Conservation (phyloP, 2,888 invertebrate genomes). For the Choristoneura rosaceana region DNA sequence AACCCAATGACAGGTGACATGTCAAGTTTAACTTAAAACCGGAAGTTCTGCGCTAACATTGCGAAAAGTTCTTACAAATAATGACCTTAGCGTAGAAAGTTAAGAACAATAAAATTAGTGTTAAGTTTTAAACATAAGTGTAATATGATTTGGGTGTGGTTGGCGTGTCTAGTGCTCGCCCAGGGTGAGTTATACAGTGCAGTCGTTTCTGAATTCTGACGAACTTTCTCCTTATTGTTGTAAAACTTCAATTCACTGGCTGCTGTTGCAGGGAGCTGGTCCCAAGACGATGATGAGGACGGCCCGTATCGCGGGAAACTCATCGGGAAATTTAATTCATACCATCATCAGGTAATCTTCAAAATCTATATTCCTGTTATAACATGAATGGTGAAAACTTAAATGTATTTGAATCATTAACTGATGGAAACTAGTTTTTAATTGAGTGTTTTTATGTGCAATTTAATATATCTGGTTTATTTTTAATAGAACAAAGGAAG, state of each 20-base stretch:
- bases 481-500: not conserved
- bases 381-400: not conserved
- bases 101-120: constrained; percentile 46
- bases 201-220: not conserved
- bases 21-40: constrained; percentile 54
- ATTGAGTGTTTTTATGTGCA: not conserved
- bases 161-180: constrained; percentile 25
- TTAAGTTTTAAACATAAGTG: constrained; percentile 43
- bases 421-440: constrained; percentile 21
- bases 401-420: constrained; percentile 30
- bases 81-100: constrained; percentile 57
- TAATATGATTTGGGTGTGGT: constrained; percentile 35
- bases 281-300: constrained; percentile 88
- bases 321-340: constrained; percentile 94
- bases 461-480: not conserved
- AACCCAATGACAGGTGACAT: constrained; percentile 52
- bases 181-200: constrained; percentile 28
- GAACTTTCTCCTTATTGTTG: constrained; percentile 33
- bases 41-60: constrained; percentile 51
- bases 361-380: not conserved
- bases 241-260: not conserved
- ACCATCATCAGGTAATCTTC: constrained; percentile 91
- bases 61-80: constrained; percentile 55
- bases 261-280: constrained; percentile 65
- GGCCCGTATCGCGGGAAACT: constrained; percentile 92